Conservation (phyloP, 2,888 invertebrate genomes). For the Standfussiana lucernea region DNA sequence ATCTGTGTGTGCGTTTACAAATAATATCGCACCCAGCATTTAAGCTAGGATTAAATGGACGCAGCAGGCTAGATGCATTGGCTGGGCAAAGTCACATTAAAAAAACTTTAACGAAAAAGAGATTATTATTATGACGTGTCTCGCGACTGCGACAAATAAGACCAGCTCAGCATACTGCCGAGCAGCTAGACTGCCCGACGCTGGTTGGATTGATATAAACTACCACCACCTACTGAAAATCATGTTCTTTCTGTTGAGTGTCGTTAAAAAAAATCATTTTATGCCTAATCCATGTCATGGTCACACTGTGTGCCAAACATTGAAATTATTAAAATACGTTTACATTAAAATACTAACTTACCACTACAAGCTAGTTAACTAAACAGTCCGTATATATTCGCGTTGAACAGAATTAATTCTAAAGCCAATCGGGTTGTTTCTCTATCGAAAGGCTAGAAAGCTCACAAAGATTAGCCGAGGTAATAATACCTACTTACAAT, state of each 20-base stretch:
- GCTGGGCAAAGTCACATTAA: no score
- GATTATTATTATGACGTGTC: no score
- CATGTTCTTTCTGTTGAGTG: no score
- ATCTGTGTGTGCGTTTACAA: neutral
- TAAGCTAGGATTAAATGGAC: no score
- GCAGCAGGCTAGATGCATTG: no score
- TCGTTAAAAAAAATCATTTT: neutral
- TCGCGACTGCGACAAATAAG: no score
- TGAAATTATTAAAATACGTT: neutral
- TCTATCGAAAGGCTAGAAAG: slow-evolving; percentile 46
- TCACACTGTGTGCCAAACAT: neutral
- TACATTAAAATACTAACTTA: slow-evolving; percentile 14
- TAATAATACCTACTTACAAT: slow-evolving; percentile 49
- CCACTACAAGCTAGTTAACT: neutral
- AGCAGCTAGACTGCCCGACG: no score
- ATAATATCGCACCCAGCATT: neutral
- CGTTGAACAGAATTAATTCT: slow-evolving; percentile 56
- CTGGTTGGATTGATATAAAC: no score
- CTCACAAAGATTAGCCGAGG: slow-evolving; percentile 40
- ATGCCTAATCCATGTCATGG: neutral
- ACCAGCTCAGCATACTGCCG: no score
- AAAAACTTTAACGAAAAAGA: no score
- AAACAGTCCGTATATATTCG: slow-evolving; percentile 34
- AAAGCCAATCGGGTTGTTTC: slow-evolving; percentile 52
- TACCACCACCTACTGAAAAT: no score